Percentiles rank a stretch among this genome's conserved stretches.
Conservation (phyloP, 2,888 invertebrate species). For the Ctena decussata region DNA sequence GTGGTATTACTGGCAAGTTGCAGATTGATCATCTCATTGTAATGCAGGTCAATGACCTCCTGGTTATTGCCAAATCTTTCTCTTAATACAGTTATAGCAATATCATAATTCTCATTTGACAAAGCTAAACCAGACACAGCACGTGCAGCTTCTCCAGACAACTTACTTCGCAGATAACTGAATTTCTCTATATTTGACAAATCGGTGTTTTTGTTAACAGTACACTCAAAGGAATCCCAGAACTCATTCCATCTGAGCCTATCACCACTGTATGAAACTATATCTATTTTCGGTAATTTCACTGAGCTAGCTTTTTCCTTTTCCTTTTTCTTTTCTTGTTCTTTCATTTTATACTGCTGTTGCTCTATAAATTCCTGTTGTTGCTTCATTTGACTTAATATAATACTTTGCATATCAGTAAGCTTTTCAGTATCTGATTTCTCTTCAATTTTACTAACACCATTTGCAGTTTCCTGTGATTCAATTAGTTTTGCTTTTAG, state of each 20-base stretch:
- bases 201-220: too few species aligned
- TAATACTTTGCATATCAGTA: too few species aligned
- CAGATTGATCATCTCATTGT: slow-evolving; percentile 28
- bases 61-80: slow-evolving; percentile 39
- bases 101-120: slow-evolving; percentile 40
- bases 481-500: neutral
- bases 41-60: slow-evolving; percentile 39
- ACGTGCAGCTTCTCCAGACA: too few species aligned
- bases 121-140: slow-evolving; percentile 31
- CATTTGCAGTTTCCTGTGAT: neutral
- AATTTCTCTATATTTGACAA: too few species aligned
- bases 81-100: slow-evolving; percentile 21
- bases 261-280: slow-evolving; percentile 19
- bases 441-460: neutral
- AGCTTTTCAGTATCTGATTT: too few species aligned
- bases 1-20: slow-evolving; percentile 17
- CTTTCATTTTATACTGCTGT: neutral
- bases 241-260: too few species aligned
- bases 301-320: too few species aligned
- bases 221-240: too few species aligned
- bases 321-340: neutral
- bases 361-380: slow-evolving; percentile 12
- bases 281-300: slow-evolving; percentile 35
- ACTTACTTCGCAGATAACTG: too few species aligned
- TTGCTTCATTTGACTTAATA: too few species aligned